Base-by-base conservation (phyloP, 2,797 vertebrate genomes). In the Diplodus puntazzo region DNA sequence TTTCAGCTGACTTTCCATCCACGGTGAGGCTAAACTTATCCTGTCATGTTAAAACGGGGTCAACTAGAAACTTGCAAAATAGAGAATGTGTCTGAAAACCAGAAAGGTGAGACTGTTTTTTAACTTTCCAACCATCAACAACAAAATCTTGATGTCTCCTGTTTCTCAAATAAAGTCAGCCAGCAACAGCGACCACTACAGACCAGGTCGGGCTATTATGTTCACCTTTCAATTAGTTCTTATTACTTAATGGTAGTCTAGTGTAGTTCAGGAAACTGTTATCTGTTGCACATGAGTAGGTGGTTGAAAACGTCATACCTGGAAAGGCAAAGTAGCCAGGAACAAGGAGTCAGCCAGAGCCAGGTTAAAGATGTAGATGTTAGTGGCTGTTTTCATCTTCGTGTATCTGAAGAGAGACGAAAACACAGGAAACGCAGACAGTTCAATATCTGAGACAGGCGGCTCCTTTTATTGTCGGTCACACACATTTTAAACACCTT, bases 341-440 rank as follows among this genome's bases (percentile, higher is more conserved):
- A 97, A 98, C 90, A 99, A 64, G 0, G 97, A 96, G 63, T 99
- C 98, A 0, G 98, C 98, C 90, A 99, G 92, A 0, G 98, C 98
- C 25, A 99, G 89, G 89, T 99, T 99, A 25, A 99, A 99, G 92
- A 99, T 99, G 92, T 99, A 99, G 65, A 99, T 99, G 88, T 99
- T 99, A 39, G 98, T 99, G 2, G 98, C 98, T 0, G 98, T 99
- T 95, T 99, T 99, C 98, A 99, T 99, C 94, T 99, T 99, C 11
- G 97, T 99, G 92, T 98, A 98, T 79, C 98, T 99, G 89, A 34
- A 64, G 58, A 66, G 60, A 88, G 21, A 80, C 0, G 10, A 39
- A 23, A 27, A 4, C 34, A 73, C n/a, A 84, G 5, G 17, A 39
- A 50, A 59, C n/a, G 69, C 49, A 70, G 64, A 13, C 23, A 0